These are phyloP conservation scores for Helicorthomorpha holstii DNA, from an alignment of 1,140 invertebrate genomes.

Conservation along the genomic window DNA sequence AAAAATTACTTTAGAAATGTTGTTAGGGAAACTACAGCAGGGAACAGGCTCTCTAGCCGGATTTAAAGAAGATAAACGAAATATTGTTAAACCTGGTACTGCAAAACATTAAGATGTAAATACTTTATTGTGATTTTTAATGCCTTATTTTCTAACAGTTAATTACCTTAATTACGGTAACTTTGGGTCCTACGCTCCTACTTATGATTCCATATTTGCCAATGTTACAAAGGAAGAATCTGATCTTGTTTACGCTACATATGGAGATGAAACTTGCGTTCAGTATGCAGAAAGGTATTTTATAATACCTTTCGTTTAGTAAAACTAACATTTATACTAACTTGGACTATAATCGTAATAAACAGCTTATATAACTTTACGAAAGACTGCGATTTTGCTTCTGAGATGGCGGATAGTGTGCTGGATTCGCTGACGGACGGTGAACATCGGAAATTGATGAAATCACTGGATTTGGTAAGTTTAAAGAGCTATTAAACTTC, in stretches of 20 bases:
- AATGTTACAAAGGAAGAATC: slow-evolving; percentile 86
- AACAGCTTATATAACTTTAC: slow-evolving; percentile 64
- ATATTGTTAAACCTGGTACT: slow-evolving; percentile 55
- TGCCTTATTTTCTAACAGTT: slow-evolving; percentile 34
- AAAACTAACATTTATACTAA: too few relatives aligned
- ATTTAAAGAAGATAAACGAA: slow-evolving; percentile 73
- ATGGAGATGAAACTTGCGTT: slow-evolving; percentile 72
- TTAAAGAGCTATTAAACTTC: too few relatives aligned
- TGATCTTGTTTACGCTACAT: slow-evolving; percentile 74
- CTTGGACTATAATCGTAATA: too few relatives aligned
- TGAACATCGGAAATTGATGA: slow-evolving; percentile 61
- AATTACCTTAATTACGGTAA: slow-evolving; percentile 86
- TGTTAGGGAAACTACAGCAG: slow-evolving; percentile 61
- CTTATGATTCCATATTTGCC: slow-evolving; percentile 86
- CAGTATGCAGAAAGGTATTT: slow-evolving; percentile 65
- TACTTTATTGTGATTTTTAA: slow-evolving; percentile 5
- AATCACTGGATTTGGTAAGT: slow-evolving; percentile 38
- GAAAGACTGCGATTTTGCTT: slow-evolving; percentile 61
- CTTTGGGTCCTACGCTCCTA: slow-evolving; percentile 86
- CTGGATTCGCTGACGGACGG: slow-evolving; percentile 64
- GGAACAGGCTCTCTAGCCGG: slow-evolving; percentile 49
- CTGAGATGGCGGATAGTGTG: slow-evolving; percentile 65
- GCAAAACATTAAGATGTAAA: slow-evolving; percentile 1
- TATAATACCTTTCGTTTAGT: too few relatives aligned
- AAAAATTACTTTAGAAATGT: slow-evolving; percentile 61